Base-by-base conservation (phyloP, 2,797 vertebrate species). In the Scomberomorus guttatus region DNA sequence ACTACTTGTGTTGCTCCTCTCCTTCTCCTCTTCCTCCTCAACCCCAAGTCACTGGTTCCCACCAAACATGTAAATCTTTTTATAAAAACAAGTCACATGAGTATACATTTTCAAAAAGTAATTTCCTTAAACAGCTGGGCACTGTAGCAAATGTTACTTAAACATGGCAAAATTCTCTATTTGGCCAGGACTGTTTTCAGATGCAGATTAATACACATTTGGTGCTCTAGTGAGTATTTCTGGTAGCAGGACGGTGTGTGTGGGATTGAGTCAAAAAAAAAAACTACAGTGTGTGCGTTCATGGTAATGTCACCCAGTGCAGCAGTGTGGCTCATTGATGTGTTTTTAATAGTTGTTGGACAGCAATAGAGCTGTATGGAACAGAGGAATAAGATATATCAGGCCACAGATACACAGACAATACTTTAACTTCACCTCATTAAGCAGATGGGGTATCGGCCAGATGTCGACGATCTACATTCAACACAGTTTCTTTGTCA, bases 201-300 rank as follows among this genome's bases (percentile, higher is more conserved):
- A 1, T 64, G 39, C 17, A 27, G 34, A 46, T 55, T 32, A 55
- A 51, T 52, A 6, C 32, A 22, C 5, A 42, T 42, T 37, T 42
- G 4, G 24, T 24, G 46, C 61, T 34, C 13, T 37, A 64, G 29
- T 62, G 37, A 58, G 65, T 58, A 64, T 51, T 51, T 66, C 42
- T 50, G 73, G 55, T 63, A 52, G 29, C 14, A 22, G 9, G 27
- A 46, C n/a, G 2, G 54, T 51, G 63, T 50, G 34, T 62, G 42
- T 57, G 42, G 42, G 37, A 71, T 32, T 2, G 12, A 7, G 42
- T 44, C 29, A 32, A 32, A 32, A 32, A 32, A 32, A 32, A 6
- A 32, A 32, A 32, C 29, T 32, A 32, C 5, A 32, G 44, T 60
- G 61, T 59, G 44, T 65, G 39, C n/a, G 42, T 32, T 32, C 29